Evolutionary conservation across 2,113 vertebrate species (phyloP), one percentile per base, ranked within the genome.

Genomic region (Strix uralensis): DNA sequence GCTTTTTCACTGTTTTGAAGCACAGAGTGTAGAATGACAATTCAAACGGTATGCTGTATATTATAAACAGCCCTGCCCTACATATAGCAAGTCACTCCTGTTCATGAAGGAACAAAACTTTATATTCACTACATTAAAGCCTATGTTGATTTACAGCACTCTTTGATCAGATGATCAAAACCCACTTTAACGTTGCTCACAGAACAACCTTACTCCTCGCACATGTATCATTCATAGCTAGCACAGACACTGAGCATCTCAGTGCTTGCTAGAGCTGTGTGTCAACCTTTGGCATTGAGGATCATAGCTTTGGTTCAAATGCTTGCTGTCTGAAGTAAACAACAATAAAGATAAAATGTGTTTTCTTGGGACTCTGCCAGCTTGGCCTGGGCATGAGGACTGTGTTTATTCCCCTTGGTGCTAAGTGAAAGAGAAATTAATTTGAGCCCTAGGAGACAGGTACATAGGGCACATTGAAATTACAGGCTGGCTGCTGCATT

Each of bases 131-230:
- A 8, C 62, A 72, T 91, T 94, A 94, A 94, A 95, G 73, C 12
- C 49, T 19, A 2, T 1, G 15, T 38, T 89, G 91, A 94, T 96
- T 94, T 92, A 81, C 88, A 94, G 70, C 22, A 26, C 22, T 72
- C 86, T 96, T 96, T 96, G 95, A 97, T 95, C 91, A 92, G 61
- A 87, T 65, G 86, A 96, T 94, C 92, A 96, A 97, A 97, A 57
- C 47, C 20, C 47, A 25, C 83, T 94, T 88, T 81, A 93, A 69
- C 2, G 0, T 66, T 88, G 40, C 42, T 89, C 88, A 34, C 1
- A 0, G 65, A 88, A 81, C 65, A 91, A 29, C 65, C 54, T 84
- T 75, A 30, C 21, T 87, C 40, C 49, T 93, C 3, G 4, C 65
- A 49, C 47, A 62, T 49, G 27, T 57, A 87, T 95, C 88, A 61